Conservation (phyloP, 2,113 vertebrate species). For the Nerophis lumbriciformis region DNA sequence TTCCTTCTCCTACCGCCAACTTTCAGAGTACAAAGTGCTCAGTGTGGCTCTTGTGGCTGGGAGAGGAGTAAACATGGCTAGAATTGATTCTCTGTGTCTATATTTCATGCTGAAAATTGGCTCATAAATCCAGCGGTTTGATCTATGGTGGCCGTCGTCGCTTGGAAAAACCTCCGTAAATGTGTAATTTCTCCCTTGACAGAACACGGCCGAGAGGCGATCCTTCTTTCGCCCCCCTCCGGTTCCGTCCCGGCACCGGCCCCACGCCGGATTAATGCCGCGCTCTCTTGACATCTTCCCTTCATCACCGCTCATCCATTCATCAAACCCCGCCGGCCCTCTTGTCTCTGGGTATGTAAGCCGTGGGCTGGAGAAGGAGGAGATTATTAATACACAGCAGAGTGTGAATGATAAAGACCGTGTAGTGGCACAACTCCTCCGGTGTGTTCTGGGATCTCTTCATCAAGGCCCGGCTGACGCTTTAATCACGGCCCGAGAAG, state of each 20-base stretch:
- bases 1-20: slow-evolving; percentile 16
- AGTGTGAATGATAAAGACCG: slow-evolving; percentile 80
- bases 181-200: slow-evolving; percentile 99
- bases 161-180: slow-evolving; percentile 99
- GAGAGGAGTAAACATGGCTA: slow-evolving; percentile 73
- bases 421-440: too few species aligned
- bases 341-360: slow-evolving; percentile 39
- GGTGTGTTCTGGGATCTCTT: slow-evolving; percentile 76
- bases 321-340: slow-evolving; percentile 75
- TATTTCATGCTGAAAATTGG: slow-evolving; percentile 99
- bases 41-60: slow-evolving; percentile 40
- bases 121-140: slow-evolving; percentile 91
- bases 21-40: slow-evolving; percentile 20
- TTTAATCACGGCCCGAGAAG: slow-evolving; percentile 95
- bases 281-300: slow-evolving; percentile 85
- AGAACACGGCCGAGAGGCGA: slow-evolving; percentile 91
- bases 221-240: slow-evolving; percentile 83
- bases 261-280: slow-evolving; percentile 65
- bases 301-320: slow-evolving; percentile 92
- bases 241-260: slow-evolving; percentile 61
- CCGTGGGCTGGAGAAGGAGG: slow-evolving; percentile 35
- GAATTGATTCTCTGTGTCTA: slow-evolving; percentile 93
- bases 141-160: slow-evolving; percentile 97
- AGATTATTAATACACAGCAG: slow-evolving; percentile 65
- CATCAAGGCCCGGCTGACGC: slow-evolving; percentile 81